A percentile compares a stretch with the other conserved stretches of the same genome.
Conservation (phyloP, 2,113 vertebrate species). For the Myotis lucifugus region DNA sequence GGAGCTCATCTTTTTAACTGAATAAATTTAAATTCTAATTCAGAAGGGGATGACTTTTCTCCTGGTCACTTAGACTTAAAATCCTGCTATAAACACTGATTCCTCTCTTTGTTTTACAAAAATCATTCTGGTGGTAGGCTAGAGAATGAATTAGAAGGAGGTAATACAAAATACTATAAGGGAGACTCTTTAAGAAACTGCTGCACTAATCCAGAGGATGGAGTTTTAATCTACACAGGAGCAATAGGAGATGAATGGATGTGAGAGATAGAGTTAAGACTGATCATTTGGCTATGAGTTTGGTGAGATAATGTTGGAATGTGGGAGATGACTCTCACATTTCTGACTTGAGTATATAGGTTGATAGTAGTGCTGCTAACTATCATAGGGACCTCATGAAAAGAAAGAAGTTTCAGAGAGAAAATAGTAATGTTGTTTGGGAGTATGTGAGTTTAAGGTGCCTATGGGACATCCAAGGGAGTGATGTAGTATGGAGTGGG, state of each 20-base stretch:
- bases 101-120: slow-evolving; percentile 8
- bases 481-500: background rate
- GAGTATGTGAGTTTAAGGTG: background rate
- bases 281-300: background rate
- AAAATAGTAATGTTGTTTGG: background rate
- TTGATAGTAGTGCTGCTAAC: background rate
- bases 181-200: background rate
- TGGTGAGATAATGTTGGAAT: background rate
- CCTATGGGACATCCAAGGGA: background rate
- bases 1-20: background rate
- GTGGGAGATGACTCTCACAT: background rate
- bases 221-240: background rate
- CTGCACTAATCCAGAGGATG: background rate
- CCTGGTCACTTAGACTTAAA: background rate
- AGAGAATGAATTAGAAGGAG: background rate
- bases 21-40: background rate
- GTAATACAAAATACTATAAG: background rate
- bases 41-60: slow-evolving; percentile 1
- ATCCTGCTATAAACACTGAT: background rate
- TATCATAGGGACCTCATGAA: background rate
- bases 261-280: background rate
- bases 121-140: background rate
- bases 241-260: background rate
- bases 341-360: background rate
- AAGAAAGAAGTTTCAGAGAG: background rate